Evolutionary conservation across 2,113 vertebrate species (phyloP), one percentile per base, ranked within the genome.

Genomic region (Pyxicephalus adspersus): DNA sequence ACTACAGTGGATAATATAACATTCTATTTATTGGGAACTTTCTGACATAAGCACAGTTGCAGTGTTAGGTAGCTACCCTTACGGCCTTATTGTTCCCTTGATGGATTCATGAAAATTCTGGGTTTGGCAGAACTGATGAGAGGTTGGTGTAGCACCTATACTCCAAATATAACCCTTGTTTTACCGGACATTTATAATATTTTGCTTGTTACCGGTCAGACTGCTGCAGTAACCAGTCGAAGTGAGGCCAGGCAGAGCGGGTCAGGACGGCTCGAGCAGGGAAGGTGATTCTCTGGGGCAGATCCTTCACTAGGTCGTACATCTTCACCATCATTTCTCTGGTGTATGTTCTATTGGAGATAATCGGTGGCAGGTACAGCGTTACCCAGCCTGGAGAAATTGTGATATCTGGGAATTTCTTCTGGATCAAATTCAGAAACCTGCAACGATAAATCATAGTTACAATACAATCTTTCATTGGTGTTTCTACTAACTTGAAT

Each of bases 371-470:
- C 31, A 81, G 51, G 17, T 94, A 94, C 20, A 88, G 34, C 0
- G 94, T 94, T 81, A 89, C 91, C 93, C 95, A 96, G 29, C 94
- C 95, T 0, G 88, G 90, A 55, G 95, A 96, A 77, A 96, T 77
- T 16, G 94, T 96, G 81, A 84, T 90, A 20, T 94, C 77, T 4
- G 94, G 92, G 45, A 95, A 96, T 83, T 90, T 94, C 76, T 88
- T 87, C 67, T 94, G 88, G 60, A 95, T 83, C 79, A 94, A 83
- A 7, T 86, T 75, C 65, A 96, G 83, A 85, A 96, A 96, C 85
- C 95, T 96, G 83, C 15, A 61, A 75, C 70, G 54, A 74, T 29
- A 38, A 64, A 57, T 5, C 64, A 58, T 20, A 22, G 25, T 22
- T n/a, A n/a, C 38, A 45, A 45, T 45, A 45, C 11, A 6, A 13